phyloP scores from a whole-genome alignment of 1,140 invertebrate genomes.

The Marisa cornuarietis region DNA sequence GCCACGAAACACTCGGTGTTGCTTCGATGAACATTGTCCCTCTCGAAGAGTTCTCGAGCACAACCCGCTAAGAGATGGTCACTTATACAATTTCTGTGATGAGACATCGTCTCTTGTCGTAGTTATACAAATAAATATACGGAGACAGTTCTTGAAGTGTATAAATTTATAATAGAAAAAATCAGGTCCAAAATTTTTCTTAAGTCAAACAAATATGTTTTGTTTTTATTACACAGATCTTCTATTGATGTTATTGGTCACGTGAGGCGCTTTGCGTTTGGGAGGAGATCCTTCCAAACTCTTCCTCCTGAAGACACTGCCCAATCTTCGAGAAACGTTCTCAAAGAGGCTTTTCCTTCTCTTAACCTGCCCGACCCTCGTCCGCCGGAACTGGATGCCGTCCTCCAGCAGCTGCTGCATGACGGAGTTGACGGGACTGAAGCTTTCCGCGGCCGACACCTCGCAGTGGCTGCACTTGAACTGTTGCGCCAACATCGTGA shows the following conservation, averaged over 20 bases:
- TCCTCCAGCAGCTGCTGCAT: constrained; percentile 78
- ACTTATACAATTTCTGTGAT: no score
- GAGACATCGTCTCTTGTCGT: no score
- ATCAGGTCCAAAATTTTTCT: no score
- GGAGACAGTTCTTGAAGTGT: no score
- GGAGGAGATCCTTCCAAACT: constrained; percentile 25
- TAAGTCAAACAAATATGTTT: no score
- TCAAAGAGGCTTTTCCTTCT: constrained; percentile 79
- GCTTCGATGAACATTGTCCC: no score
- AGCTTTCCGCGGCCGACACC: constrained; percentile 84
- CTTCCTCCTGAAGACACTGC: constrained; percentile 32
- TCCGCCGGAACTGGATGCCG: constrained; percentile 75
- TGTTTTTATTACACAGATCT: not conserved
- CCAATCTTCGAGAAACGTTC: constrained; percentile 74
- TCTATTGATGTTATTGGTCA: constrained; percentile 17
- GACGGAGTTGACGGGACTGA: constrained; percentile 77
- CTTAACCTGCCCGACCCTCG: constrained; percentile 73
- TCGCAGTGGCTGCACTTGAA: constrained; percentile 85
- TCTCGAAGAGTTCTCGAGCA: no score
- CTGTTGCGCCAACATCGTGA: constrained; percentile 77
- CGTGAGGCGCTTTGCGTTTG: constrained; percentile 9
- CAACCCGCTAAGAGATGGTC: no score
- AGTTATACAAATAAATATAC: no score
- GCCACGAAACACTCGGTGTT: no score
- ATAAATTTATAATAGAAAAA: no score